Base-by-base conservation (phyloP, 2,888 invertebrate species). In the Ennomos erosarius region DNA sequence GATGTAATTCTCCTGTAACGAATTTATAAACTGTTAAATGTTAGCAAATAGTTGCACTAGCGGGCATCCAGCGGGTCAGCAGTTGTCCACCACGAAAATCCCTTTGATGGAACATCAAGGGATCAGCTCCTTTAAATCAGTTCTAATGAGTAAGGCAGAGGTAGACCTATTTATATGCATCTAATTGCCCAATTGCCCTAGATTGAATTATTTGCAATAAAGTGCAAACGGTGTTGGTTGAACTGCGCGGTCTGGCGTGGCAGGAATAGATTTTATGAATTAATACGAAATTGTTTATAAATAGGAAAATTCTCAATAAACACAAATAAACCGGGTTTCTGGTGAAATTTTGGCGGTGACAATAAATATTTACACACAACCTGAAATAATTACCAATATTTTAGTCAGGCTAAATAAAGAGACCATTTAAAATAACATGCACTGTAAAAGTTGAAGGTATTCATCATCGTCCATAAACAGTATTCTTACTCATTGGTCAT, bases 151-250 rank as follows among this genome's bases (percentile, higher is more conserved):
- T 47, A n/a, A 34, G 43, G 38, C 37, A 43, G 37, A 50, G 9
- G 16, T 13, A 43, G 54, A 43, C 47, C 51, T 59, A 64, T 52
- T 60, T 58, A 56, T 40, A 37, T 12, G 10, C 33, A 39, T 37
- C 52, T 64, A 64, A 68, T 67, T 66, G 59, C 67, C 45, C 54
- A 69, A 68, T 68, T 68, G 67, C 62, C 65, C 60, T 62, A 63
- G 52, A 63, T 61, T 56, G 52, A 64, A 70, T 67, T 66, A 73
- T 73, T 73, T 61, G 76, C 71, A 74, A 73, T 76, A 73, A 74
- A 76, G 61, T 71, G 69, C 67, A 67, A 75, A 70, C 62, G 68
- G 67, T 69, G 69, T 69, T 69, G 65, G 69, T 69, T 69, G 65
- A 65, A 72, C 61, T 62, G 64, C 67, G 67, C 55, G 70, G 66